phyloP scores from a whole-genome alignment of 2,113 vertebrate species.

The Cynoglossus semilaevis region DNA sequence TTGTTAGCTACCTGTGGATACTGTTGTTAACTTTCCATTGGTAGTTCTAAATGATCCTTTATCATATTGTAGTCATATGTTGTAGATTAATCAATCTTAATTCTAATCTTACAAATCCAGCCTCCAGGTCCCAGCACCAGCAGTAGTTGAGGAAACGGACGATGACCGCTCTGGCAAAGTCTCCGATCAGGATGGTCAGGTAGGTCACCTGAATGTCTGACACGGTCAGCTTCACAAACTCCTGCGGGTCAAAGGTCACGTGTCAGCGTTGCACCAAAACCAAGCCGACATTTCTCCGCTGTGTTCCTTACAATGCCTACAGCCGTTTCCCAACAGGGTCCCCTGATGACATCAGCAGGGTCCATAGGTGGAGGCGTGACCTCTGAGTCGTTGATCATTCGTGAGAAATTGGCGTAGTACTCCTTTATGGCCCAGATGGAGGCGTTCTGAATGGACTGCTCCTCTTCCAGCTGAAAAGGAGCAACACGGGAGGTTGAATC shows the following conservation, averaged over 20 bases:
- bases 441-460: constrained; percentile 84
- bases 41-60: no score
- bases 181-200: constrained; percentile 93
- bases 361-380: constrained; percentile 78
- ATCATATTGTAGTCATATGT: no score
- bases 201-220: constrained; percentile 96
- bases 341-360: constrained; percentile 89
- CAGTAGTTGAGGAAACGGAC: constrained; percentile 98
- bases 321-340: constrained; percentile 96
- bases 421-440: constrained; percentile 83
- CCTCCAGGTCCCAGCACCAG: constrained; percentile 99
- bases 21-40: no score
- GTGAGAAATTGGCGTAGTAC: constrained; percentile 80
- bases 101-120: constrained; percentile 86
- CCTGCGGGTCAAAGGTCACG: constrained; percentile 69
- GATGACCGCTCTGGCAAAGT: constrained; percentile 92
- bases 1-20: no score
- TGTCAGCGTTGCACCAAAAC: no score
- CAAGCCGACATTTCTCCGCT: background rate
- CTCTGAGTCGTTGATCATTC: constrained; percentile 65
- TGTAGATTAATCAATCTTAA: background rate
- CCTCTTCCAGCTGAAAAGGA: constrained; percentile 82
- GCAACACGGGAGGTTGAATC: background rate
- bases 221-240: constrained; percentile 93
- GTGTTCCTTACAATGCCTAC: constrained; percentile 86